A percentile compares a stretch with the other conserved stretches of the same genome.
Evolutionary conservation across 2,113 vertebrate species (phyloP).

Genomic region (Neolamprologus sp.): DNA sequence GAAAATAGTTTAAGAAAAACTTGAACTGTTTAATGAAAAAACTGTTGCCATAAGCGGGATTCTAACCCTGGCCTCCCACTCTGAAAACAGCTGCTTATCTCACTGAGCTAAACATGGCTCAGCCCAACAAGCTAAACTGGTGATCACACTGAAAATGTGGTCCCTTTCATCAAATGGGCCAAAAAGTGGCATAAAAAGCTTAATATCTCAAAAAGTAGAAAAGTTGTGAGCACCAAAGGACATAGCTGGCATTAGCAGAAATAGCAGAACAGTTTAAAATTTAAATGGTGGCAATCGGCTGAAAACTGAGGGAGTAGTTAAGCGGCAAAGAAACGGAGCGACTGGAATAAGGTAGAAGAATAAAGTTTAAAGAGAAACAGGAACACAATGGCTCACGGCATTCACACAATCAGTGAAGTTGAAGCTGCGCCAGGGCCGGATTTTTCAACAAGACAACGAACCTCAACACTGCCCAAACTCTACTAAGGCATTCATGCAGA

Average conservation of each 20-base stretch:
- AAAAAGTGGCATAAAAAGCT: neutral
- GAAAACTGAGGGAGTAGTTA: neutral
- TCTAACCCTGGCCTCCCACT: neutral
- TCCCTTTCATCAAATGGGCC: neutral
- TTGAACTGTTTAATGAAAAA: neutral
- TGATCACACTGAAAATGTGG: neutral
- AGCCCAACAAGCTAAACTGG: neutral
- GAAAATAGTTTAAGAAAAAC: neutral
- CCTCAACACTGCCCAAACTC: neutral
- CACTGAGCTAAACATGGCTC: neutral
- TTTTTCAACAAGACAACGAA: neutral
- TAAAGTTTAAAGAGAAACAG: neutral
- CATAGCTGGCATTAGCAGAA: neutral
- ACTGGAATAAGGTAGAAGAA: neutral
- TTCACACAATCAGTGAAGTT: neutral
- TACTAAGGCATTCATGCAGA: neutral
- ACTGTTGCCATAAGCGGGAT: neutral
- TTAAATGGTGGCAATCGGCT: rapidly evolving
- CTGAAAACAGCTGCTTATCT: neutral
- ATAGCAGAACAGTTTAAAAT: neutral
- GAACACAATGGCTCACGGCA: neutral
- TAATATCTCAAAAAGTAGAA: neutral
- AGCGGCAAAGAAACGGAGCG: neutral
- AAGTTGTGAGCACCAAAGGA: rapidly evolving
- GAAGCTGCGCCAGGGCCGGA: rapidly evolving